Percentiles rank a stretch among this genome's conserved stretches.
These are phyloP conservation scores for Ceramica pisi DNA, from an alignment of 2,888 invertebrate species.

Conservation along the genomic window DNA sequence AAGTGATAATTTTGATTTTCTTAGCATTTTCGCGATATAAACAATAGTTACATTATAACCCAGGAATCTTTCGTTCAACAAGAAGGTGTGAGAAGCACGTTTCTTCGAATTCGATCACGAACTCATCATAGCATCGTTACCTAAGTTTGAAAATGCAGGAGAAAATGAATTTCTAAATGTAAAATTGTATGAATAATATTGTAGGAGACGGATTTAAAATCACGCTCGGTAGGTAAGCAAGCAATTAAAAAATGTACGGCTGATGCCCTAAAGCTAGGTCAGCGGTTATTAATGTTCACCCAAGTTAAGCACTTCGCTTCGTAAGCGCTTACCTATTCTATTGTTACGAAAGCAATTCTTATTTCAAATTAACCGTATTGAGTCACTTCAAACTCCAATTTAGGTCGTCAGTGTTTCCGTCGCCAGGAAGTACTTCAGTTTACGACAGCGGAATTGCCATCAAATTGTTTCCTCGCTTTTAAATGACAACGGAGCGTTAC, in stretches of 20 bases:
- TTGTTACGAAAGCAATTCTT: constrained; percentile 33
- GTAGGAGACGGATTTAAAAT: constrained; percentile 7
- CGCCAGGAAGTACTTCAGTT: constrained; percentile 57
- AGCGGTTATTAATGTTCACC: constrained; percentile 22
- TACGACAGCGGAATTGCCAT: constrained; percentile 56
- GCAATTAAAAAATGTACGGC: constrained; percentile 16
- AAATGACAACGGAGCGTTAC: constrained; percentile 58
- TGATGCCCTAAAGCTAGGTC: constrained; percentile 35
- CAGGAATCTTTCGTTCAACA: constrained; percentile 8
- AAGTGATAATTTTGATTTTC: constrained; percentile 21
- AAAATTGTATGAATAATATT: constrained; percentile 12
- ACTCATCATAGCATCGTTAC: background rate
- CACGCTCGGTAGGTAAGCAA: constrained; percentile 6
- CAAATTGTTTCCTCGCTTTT: constrained; percentile 64
- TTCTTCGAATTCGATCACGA: constrained; percentile 13
- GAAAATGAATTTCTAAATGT: constrained; percentile 6
- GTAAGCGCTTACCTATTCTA: constrained; percentile 27
- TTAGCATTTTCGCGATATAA: constrained; percentile 16
- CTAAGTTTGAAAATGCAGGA: constrained; percentile 4
- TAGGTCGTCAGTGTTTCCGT: constrained; percentile 49
- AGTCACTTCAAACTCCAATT: constrained; percentile 39
- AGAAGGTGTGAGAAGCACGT: background rate
- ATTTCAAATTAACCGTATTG: constrained; percentile 41
- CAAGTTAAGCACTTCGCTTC: constrained; percentile 7
- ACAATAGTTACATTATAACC: background rate